Percentiles rank a stretch among this genome's conserved stretches.
These are phyloP conservation scores for Indicator maculatus DNA, from an alignment of 2,113 vertebrate genomes.

Conservation along the genomic window DNA sequence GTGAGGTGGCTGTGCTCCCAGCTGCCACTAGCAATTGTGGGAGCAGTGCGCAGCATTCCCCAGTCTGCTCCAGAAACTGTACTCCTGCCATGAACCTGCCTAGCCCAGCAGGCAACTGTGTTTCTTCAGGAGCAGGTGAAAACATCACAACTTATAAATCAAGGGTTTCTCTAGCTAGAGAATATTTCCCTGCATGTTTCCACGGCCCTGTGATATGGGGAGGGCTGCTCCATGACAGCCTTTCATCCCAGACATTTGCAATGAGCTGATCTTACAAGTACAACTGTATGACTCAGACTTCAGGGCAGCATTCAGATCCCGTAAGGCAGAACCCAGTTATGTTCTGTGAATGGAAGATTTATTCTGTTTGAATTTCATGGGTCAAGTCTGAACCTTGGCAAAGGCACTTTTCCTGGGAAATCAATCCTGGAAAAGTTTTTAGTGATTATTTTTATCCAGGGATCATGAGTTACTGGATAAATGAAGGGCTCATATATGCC, in stretches of 20 bases:
- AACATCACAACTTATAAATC: constrained; percentile 28
- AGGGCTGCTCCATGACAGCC: neutral
- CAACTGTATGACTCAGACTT: neutral
- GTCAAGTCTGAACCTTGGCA: neutral
- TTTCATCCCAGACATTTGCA: neutral
- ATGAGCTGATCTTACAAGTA: neutral
- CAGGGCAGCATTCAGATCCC: neutral
- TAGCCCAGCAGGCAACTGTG: constrained; percentile 13
- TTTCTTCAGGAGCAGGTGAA: constrained; percentile 27
- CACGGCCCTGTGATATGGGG: neutral
- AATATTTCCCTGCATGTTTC: constrained; percentile 8
- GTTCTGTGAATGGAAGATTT: neutral
- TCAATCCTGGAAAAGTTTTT: neutral
- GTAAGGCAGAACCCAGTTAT: neutral
- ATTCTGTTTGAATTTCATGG: constrained; percentile 17
- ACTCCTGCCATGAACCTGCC: neutral
- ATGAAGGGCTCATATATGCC: neutral
- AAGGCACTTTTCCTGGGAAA: neutral
- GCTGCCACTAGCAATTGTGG: neutral
- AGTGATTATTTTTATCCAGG: neutral
- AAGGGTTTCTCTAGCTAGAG: neutral
- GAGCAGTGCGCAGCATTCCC: neutral
- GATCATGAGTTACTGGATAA: neutral
- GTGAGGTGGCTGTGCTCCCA: neutral
- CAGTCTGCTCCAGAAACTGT: neutral